phyloP scores from a whole-genome alignment of 2,113 vertebrate species.

The Porphyrio hochstetteri region DNA sequence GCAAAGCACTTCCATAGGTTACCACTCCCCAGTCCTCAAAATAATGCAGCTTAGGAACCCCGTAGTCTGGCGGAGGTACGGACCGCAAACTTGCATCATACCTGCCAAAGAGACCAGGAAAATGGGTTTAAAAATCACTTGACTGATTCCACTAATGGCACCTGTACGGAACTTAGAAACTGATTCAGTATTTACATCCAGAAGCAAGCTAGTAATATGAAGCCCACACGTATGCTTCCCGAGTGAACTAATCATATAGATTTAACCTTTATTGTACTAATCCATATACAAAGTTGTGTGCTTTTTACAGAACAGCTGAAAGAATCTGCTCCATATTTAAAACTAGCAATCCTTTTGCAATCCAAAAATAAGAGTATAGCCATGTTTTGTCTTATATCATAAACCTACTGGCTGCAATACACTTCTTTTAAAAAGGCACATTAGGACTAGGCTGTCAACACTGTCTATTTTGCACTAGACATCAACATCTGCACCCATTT shows the following conservation, averaged over 20 bases:
- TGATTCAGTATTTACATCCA: not conserved
- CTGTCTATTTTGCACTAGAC: not conserved
- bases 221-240: not conserved
- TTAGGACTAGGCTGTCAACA: not conserved
- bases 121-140: not conserved
- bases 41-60: conserved; percentile 85
- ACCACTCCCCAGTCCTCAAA: conserved; percentile 99
- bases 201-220: not conserved
- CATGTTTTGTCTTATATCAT: not conserved
- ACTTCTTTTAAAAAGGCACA: not conserved
- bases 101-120: conserved; percentile 73
- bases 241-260: not conserved
- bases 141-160: not conserved
- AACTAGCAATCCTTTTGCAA: not conserved
- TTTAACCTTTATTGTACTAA: not conserved
- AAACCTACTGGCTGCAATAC: not conserved
- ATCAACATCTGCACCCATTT: not conserved
- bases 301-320: not conserved
- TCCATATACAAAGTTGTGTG: not conserved
- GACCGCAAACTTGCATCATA: conserved; percentile 88
- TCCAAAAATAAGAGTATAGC: not conserved
- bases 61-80: conserved; percentile 87
- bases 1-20: conserved; percentile 90
- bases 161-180: not conserved
- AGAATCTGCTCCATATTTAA: not conserved